Evolutionary conservation across 2,797 vertebrate species (phyloP).

Genomic region (Silurus lanzhouensis): DNA sequence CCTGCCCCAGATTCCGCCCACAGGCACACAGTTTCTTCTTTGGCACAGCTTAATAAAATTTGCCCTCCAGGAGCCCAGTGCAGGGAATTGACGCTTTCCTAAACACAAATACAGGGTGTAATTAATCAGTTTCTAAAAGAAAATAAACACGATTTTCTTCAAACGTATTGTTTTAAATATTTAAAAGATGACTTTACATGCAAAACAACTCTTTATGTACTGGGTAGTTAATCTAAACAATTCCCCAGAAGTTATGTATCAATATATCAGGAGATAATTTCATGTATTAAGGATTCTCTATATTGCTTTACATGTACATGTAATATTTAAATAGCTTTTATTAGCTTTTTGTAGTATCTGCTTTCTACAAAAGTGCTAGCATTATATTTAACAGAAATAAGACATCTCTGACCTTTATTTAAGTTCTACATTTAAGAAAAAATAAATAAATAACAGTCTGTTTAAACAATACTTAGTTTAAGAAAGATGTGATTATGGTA

Average conservation of each 20-base stretch:
- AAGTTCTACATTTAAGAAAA: not conserved
- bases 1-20: conserved; percentile 78
- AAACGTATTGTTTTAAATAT: not conserved
- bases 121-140: not conserved
- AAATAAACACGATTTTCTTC: not conserved
- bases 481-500: not conserved
- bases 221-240: not conserved
- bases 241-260: not conserved
- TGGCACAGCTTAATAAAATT: conserved; percentile 90
- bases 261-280: not conserved
- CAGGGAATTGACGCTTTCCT: conserved; percentile 89
- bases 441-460: not conserved
- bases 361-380: not conserved
- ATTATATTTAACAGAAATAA: not conserved
- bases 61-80: conserved; percentile 90
- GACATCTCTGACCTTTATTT: too few species aligned
- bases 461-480: too few species aligned
- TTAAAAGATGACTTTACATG: not conserved
- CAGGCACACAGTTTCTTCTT: conserved; percentile 91
- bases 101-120: conserved; percentile 16
- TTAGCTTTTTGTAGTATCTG: not conserved
- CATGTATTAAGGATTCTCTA: not conserved
- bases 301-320: not conserved
- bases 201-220: not conserved
- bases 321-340: not conserved